A percentile compares a stretch with the other conserved stretches of the same genome.
Evolutionary conservation across 2,113 vertebrate species (phyloP).

Genomic region (Pteruthius melanotis): DNA sequence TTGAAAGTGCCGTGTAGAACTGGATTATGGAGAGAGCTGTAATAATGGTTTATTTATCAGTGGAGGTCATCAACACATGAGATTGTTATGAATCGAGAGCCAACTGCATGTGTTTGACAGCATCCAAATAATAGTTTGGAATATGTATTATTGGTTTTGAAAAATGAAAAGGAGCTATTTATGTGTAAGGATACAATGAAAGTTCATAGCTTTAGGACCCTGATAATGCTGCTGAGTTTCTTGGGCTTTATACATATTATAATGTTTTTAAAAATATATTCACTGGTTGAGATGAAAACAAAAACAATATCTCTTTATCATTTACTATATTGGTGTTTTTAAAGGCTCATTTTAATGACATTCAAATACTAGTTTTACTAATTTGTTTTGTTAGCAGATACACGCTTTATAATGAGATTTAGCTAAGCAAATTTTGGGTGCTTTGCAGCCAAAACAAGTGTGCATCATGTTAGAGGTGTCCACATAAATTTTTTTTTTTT

Average conservation of each 20-base stretch:
- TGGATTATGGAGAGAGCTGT: background rate
- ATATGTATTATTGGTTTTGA: background rate
- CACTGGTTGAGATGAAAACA: background rate
- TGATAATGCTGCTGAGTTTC: background rate
- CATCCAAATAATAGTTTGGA: background rate
- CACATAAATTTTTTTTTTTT: background rate
- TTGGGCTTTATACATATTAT: background rate
- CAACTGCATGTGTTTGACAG: background rate
- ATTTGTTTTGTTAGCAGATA: background rate
- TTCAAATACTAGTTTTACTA: background rate
- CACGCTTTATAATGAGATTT: background rate
- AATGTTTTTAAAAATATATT: fast-evolving
- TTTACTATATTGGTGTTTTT: background rate
- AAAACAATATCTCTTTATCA: background rate
- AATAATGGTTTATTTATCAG: background rate
- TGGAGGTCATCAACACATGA: background rate
- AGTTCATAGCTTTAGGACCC: background rate
- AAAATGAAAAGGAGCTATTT: background rate
- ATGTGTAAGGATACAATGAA: background rate
- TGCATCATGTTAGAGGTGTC: background rate
- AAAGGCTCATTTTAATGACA: background rate
- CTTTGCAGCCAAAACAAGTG: background rate
- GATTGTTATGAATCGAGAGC: background rate
- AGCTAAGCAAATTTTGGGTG: background rate
- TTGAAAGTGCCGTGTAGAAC: background rate